Conservation (phyloP, 2,113 vertebrate genomes). For the Pygoscelis adeliae region DNA sequence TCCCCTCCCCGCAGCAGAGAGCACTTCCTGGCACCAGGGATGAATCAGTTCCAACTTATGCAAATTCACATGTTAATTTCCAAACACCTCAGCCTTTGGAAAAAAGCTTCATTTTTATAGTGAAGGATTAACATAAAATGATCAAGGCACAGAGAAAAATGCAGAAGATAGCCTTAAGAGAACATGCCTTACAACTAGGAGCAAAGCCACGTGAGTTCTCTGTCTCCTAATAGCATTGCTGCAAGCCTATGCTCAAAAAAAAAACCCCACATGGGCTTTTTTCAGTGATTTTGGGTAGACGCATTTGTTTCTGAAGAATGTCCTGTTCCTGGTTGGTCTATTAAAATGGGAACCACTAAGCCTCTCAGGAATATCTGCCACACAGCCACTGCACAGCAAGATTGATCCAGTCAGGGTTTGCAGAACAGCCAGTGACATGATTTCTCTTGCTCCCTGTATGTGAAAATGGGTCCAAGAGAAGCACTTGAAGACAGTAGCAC, state of each 20-base stretch:
- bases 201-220: not conserved
- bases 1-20: not conserved
- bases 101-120: not conserved
- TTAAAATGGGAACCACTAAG: not conserved
- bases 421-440: not conserved
- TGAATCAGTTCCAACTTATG: slow-evolving; percentile 47
- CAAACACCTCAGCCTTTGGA: slow-evolving; percentile 10
- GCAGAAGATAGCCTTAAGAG: not conserved
- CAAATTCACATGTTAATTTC: slow-evolving; percentile 39
- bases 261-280: not conserved
- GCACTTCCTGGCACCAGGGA: slow-evolving; percentile 26
- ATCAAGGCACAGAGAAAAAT: not conserved
- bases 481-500: not conserved
- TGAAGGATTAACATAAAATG: not conserved
- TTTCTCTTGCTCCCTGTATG: not conserved
- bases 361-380: not conserved
- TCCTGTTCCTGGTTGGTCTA: not conserved
- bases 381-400: not conserved
- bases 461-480: not conserved
- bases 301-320: not conserved
- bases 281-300: not conserved
- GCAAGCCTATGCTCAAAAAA: not conserved
- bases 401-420: not conserved
- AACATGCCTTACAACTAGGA: not conserved
- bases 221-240: not conserved